Evolutionary conservation across 1,140 invertebrate species (phyloP), one percentile per base, ranked within the genome.

Genomic region (Oryctes rhinoceros): DNA sequence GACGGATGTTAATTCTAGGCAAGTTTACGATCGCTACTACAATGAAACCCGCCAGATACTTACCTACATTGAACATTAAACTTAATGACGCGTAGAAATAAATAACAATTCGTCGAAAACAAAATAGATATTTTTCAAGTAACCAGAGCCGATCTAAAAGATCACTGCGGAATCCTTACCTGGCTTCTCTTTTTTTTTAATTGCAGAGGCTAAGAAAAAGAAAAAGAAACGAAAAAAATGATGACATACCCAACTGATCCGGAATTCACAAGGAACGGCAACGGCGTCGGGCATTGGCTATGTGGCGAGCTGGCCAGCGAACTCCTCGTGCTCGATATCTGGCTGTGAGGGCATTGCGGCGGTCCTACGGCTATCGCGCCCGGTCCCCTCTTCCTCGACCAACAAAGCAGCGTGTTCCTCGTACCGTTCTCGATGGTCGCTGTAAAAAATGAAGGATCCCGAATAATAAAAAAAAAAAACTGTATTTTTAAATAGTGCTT

Each of bases 191-290:
- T 44, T 44, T 44, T 44, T 48, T 47, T 20, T 1, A n/a, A 18
- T 78, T 0, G 9, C 9, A 13, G 0, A 15, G 20, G 59, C 20
- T 78, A 15, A 78, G 18, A 10, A 59, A 49, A 13, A 59, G 30
- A 78, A 11, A 59, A 59, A 53, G 24, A 77, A n/a, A n/a, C n/a
- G n/a, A n/a, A n/a, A 48, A 77, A 76, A 30, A 30, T 7, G 11
- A 77, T 53, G 80, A 84, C 89, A 91, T 84, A 93, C 92, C 91
- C 91, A 83, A 92, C 90, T 48, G 92, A 92, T 81, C 91, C 91
- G 24, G 92, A 93, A 76, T 91, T 92, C 81, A 94, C 92, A 78
- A 93, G 88, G 86, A 93, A 94, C 30, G 92, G 92, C 88, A 93
- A 90, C 15, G 92, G 92, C n/a, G 92, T 92, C 9, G 92, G 92